Evolutionary conservation across 2,113 vertebrate species (phyloP).

Genomic region (Emydocephalus ijimae): DNA sequence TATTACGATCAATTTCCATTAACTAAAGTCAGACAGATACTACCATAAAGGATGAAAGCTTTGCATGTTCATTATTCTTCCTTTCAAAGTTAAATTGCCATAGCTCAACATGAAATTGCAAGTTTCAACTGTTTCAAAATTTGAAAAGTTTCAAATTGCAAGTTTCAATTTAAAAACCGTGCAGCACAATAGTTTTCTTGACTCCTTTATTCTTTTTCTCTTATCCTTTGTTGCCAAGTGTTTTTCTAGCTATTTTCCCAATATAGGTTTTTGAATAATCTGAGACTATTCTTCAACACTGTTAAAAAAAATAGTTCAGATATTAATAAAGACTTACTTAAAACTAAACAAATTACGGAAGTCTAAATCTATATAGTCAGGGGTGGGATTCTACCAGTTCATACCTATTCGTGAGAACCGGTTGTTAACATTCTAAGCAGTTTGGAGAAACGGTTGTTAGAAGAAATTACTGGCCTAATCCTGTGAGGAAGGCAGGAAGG

Average conservation of each 20-base stretch:
- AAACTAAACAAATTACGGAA: neutral
- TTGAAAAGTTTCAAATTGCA: too few species aligned
- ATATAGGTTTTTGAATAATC: neutral
- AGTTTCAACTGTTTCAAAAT: too few species aligned
- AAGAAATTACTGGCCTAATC: too few species aligned
- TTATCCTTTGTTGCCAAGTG: slow-evolving; percentile 7
- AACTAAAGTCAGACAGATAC: slow-evolving; percentile 10
- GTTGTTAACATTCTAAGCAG: too few species aligned
- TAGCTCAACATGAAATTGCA: neutral
- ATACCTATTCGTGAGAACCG: too few species aligned
- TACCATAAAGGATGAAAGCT: neutral
- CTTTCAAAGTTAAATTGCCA: slow-evolving; percentile 4
- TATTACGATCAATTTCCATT: neutral
- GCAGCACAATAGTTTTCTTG: neutral
- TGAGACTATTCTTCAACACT: neutral
- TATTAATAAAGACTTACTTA: neutral
- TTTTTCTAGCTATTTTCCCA: slow-evolving; percentile 31
- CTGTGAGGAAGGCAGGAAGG: too few species aligned
- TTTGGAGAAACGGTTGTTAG: too few species aligned
- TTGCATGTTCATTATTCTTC: neutral
- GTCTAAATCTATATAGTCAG: neutral
- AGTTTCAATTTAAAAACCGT: neutral
- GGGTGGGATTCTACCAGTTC: too few species aligned
- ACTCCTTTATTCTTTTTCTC: neutral
- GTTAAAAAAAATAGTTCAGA: slow-evolving; percentile 29